Base-by-base conservation (phyloP, 2,888 invertebrate species). In the Hofmannophila pseudospretella region DNA sequence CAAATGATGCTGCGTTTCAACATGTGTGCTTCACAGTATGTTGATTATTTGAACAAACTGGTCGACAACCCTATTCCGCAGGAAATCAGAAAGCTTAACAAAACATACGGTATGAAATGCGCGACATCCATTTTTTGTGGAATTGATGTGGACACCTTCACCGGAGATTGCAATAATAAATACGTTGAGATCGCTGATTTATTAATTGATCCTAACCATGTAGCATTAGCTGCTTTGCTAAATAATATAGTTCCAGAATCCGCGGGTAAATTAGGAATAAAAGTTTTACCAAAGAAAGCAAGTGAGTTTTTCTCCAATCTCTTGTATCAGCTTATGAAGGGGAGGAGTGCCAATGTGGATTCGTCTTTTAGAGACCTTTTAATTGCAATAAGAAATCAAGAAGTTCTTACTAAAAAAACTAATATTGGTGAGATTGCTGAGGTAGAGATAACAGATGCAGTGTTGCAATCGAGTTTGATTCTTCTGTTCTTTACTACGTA, bases 401-500 rank as follows among this genome's bases (percentile, higher is more conserved):
- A n/a, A n/a, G 67, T 0, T 61, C 54, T 36, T 44, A n/a, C n/a
- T n/a, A n/a, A n/a, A n/a, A n/a, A n/a, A n/a, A n/a, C 58, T 0
- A 42, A 48, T 1, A 45, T 42, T 39, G 34, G 36, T 14, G 41
- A 42, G 30, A 47, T 51, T 4, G 50, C 54, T 0, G 66, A 69
- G 43, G 33, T 69, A 7, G 60, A 60, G 23, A 42, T 72, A 0
- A 59, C 66, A 11, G 60, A 66, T 16, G 43, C 50, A 3, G 11
- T 65, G 7, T 53, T 72, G 28, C 55, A 63, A 2, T 67, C 65
- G 1, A 67, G 69, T 36, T 60, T 61, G 1, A 54, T 67, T 19
- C 44, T 61, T 3, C 68, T 70, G 40, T 69, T 66, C 38, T 57
- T 58, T 1, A 79, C 76, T 7, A 78, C 79, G 1, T 75, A 72